phyloP scores from a whole-genome alignment of 2,888 invertebrate species.

The Troilus luridus region DNA sequence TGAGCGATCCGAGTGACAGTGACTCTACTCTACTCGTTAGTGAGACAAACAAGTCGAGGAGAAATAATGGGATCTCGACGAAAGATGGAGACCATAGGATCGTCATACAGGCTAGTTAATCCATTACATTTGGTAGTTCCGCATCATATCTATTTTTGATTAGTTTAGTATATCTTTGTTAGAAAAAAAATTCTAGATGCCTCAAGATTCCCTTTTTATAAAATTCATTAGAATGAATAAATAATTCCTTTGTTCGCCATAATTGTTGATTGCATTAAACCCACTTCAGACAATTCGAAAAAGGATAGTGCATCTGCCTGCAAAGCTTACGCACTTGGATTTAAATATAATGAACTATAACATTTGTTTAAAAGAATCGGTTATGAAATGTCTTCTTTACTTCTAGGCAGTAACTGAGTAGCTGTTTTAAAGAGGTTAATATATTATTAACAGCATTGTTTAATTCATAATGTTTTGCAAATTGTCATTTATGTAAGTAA shows the following conservation, averaged over 20 bases:
- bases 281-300: neutral
- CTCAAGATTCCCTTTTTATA: neutral
- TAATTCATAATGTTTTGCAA: neutral
- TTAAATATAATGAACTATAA: neutral
- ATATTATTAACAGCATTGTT: neutral
- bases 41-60: slow-evolving; percentile 65
- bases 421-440: neutral
- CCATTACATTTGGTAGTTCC: slow-evolving; percentile 4
- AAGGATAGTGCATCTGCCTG: neutral
- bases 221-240: neutral
- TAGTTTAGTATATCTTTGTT: neutral
- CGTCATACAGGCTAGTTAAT: slow-evolving; percentile 78
- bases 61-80: slow-evolving; percentile 56
- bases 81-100: slow-evolving; percentile 74
- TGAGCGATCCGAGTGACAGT: slow-evolving; percentile 91
- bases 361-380: neutral
- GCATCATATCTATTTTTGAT: slow-evolving; percentile 1
- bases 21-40: slow-evolving; percentile 90
- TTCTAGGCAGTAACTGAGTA: neutral
- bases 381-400: neutral
- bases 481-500: neutral
- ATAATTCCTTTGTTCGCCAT: neutral
- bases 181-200: neutral
- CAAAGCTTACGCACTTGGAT: neutral
- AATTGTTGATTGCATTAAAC: neutral